These are phyloP conservation scores for Fragum whitleyi DNA, from an alignment of 2,888 invertebrate genomes.

Conservation along the genomic window DNA sequence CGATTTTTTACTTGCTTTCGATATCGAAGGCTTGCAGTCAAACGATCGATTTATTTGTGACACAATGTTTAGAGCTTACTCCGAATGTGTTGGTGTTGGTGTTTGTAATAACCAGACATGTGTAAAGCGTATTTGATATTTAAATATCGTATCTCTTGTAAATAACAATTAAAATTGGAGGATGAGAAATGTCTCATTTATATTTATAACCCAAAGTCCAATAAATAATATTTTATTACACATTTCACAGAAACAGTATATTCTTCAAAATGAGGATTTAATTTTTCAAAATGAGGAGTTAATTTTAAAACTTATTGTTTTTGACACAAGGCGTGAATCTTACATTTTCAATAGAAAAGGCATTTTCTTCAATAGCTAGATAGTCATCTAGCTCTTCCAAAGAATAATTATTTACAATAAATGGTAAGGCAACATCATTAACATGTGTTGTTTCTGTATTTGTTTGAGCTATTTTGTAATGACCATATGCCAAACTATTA, in stretches of 20 bases:
- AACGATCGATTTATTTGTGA: constrained; percentile 18
- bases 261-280: too few relatives aligned
- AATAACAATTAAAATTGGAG: too few relatives aligned
- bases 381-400: background rate
- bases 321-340: background rate
- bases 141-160: too few relatives aligned
- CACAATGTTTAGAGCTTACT: constrained; percentile 9
- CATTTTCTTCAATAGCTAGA: background rate
- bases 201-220: too few relatives aligned
- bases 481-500: constrained; percentile 27
- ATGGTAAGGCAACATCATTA: background rate
- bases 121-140: too few relatives aligned
- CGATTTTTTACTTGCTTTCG: constrained; percentile 18
- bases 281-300: too few relatives aligned
- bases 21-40: background rate
- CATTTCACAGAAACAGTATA: too few relatives aligned
- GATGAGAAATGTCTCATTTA: too few relatives aligned
- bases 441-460: background rate
- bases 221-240: too few relatives aligned
- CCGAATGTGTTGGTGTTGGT: constrained; percentile 9
- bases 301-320: too few relatives aligned
- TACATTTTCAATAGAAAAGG: background rate
- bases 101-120: too few relatives aligned
- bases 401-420: background rate
- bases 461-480: constrained; percentile 17